Evolutionary conservation across 2,113 vertebrate species (phyloP).

Genomic region (Tor tambroides): DNA sequence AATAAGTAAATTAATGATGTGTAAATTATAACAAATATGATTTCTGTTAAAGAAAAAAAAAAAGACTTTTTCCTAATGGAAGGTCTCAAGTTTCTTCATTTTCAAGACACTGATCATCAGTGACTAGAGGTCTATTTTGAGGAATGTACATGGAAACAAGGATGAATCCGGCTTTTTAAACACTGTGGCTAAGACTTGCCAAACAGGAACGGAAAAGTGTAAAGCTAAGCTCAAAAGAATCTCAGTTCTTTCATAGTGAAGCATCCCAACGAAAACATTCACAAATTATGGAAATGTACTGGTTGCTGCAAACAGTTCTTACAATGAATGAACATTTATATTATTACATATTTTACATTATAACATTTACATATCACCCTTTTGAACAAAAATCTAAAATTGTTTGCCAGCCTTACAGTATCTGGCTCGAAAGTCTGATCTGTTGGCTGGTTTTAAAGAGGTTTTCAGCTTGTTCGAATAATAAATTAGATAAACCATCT

Average conservation of each 20-base stretch:
- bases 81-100: not conserved
- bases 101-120: not conserved
- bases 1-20: not conserved
- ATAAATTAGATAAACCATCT: not conserved
- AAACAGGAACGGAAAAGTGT: conserved; percentile 13
- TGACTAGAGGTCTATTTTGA: not conserved
- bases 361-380: not conserved
- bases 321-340: not conserved
- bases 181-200: not conserved
- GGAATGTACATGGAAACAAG: not conserved
- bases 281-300: conserved; percentile 2
- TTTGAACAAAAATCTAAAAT: no score
- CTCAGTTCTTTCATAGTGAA: not conserved
- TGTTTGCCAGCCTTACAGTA: not conserved
- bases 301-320: not conserved
- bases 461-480: not conserved
- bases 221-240: not conserved
- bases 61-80: not conserved
- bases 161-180: conserved; percentile 22
- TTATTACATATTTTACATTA: not conserved
- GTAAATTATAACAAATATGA: not conserved
- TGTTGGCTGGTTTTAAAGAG: not conserved
- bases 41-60: not conserved
- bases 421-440: not conserved
- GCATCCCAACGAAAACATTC: not conserved